These are phyloP conservation scores for Podabrus alpinus DNA, from an alignment of 2,888 invertebrate genomes.

Conservation along the genomic window DNA sequence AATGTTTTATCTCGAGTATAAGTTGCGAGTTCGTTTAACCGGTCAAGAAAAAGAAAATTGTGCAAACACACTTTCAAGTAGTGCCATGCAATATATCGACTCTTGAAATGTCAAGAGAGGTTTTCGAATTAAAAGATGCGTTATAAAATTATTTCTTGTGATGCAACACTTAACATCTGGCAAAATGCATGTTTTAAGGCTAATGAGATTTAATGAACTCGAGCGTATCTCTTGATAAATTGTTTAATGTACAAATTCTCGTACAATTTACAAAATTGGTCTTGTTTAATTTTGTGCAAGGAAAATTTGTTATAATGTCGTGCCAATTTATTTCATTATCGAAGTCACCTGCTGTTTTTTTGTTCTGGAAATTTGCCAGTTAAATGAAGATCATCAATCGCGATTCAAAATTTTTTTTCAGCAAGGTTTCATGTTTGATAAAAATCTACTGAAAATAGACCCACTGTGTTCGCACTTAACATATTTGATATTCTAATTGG, in stretches of 20 bases:
- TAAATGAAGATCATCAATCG: neutral
- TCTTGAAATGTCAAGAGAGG: neutral
- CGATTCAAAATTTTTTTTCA: neutral
- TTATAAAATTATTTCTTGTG: slow-evolving; percentile 4
- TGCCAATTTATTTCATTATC: slow-evolving; percentile 1
- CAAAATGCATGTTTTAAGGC: slow-evolving; percentile 1
- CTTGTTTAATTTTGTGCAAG: neutral
- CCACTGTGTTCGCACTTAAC: neutral
- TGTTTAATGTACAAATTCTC: neutral
- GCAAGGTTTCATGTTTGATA: neutral
- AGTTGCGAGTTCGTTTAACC: neutral
- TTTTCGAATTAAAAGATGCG: neutral
- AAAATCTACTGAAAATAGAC: neutral
- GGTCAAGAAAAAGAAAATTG: neutral
- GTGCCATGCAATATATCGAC: neutral
- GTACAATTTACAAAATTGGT: neutral
- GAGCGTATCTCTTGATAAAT: neutral
- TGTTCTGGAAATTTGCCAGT: neutral
- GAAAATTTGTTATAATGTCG: neutral
- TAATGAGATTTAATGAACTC: slow-evolving; percentile 3
- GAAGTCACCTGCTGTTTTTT: neutral
- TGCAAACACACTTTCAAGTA: neutral
- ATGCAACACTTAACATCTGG: slow-evolving; percentile 4
- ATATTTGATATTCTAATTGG: neutral
- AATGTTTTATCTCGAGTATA: neutral